phyloP scores from a whole-genome alignment of 2,888 invertebrate genomes.

The Caenorhabditis becei region DNA sequence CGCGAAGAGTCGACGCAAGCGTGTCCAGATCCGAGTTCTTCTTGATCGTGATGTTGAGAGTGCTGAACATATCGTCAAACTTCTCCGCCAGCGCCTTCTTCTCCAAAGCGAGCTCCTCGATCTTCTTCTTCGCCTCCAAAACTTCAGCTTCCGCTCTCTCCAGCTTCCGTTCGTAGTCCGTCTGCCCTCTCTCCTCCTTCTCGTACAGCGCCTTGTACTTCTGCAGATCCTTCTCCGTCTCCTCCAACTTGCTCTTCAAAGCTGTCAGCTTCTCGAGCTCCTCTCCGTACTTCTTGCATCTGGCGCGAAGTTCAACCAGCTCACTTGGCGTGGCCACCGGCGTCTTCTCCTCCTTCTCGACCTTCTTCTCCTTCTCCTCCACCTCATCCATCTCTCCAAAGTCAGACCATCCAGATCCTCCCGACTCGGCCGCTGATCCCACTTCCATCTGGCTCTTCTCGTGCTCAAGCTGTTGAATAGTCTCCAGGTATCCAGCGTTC shows the following conservation, averaged over 20 bases:
- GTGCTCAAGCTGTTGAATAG: constrained; percentile 21
- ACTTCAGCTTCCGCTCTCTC: constrained; percentile 16
- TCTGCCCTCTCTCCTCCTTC: constrained; percentile 36
- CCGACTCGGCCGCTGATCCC: constrained; percentile 60
- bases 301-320: constrained; percentile 46
- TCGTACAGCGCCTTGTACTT: constrained; percentile 28
- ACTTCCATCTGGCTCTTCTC: constrained; percentile 37
- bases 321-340: constrained; percentile 45
- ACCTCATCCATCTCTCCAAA: constrained; percentile 63
- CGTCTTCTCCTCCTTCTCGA: constrained; percentile 52
- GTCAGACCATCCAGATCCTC: constrained; percentile 72
- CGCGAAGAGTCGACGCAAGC: constrained; percentile 27
- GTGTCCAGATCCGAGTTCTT: constrained; percentile 52
- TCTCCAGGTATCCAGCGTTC: constrained; percentile 14
- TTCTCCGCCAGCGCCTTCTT: constrained; percentile 56
- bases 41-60: constrained; percentile 33
- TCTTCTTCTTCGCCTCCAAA: constrained; percentile 25
- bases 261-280: constrained; percentile 50
- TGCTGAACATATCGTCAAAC: constrained; percentile 47
- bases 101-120: constrained; percentile 51
- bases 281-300: constrained; percentile 50
- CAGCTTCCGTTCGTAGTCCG: constrained; percentile 38
- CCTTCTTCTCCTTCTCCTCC: constrained; percentile 41
- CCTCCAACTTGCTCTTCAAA: constrained; percentile 49
- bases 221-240: constrained; percentile 48